Base-by-base conservation (phyloP, 2,113 vertebrate genomes). In the Erythrocercus mccallii region DNA sequence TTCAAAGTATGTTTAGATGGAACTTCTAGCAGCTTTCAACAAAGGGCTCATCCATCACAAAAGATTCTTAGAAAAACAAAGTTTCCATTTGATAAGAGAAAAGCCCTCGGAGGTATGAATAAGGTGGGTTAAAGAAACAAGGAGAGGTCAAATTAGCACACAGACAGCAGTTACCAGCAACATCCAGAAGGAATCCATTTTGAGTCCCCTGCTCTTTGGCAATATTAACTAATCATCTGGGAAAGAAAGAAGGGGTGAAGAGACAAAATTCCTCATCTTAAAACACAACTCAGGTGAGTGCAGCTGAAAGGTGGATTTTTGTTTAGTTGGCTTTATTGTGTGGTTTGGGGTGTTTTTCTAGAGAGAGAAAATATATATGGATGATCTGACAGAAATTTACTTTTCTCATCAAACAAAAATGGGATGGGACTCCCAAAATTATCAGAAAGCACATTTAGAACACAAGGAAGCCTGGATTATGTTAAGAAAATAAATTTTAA, bases 11-110 rank as follows among this genome's bases (percentile, higher is more conserved):
- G 30, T n/a, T 60, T 62, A 50, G 20, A 76, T 58, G n/a, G 53
- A 82, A 90, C 35, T 38, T 81, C 33, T 33, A 44, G 37, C 25
- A 82, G 71, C 47, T 85, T 84, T 69, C 71, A 92, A 90, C 81
- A 91, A 86, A 94, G 45, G 42, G 48, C 31, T 84, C 81, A 69
- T 65, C 80, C 76, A 72, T 61, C 69, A 92, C 51, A 61, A 69
- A 82, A 86, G 68, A 78, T 45, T 57, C 78, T 86, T 87, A 88
- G 57, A 72, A 87, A 95, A 93, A 90, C 50, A 93, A 76, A 81
- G 38, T 71, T 92, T 81, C 58, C n/a, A 66, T 13, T 47, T 35
- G 71, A 62, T n/a, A 28, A 64, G 30, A 70, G 22, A 53, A 90
- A 70, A 93, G 30, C 58, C 79, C 86, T 85, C 5, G 0, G 38